A percentile compares a stretch with the other conserved stretches of the same genome.
These are phyloP conservation scores for Drosophila ficusphila DNA, from an alignment of 1,140 invertebrate species.

Conservation along the genomic window DNA sequence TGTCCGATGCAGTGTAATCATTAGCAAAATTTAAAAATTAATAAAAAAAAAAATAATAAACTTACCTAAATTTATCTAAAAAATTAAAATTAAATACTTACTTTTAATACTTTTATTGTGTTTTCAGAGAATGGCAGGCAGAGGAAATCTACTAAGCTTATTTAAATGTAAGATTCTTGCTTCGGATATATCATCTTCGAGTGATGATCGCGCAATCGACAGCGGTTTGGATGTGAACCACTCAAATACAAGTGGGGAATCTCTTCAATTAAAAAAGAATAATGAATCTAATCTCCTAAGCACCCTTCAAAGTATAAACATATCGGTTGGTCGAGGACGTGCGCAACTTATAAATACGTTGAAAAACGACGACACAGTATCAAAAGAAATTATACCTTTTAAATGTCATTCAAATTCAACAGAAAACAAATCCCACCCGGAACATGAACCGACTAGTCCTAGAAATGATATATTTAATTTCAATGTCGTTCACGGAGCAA, in stretches of 20 bases:
- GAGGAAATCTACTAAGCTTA: slow-evolving; percentile 31
- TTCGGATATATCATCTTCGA: slow-evolving; percentile 1
- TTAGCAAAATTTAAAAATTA: no score
- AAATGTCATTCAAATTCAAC: neutral
- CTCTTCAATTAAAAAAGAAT: neutral
- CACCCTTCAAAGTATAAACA: slow-evolving; percentile 16
- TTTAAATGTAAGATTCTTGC: slow-evolving; percentile 8
- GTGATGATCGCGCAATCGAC: slow-evolving; percentile 19
- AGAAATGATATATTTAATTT: slow-evolving; percentile 1
- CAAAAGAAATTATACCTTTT: neutral
- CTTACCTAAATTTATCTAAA: no score
- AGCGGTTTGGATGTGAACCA: slow-evolving; percentile 27
- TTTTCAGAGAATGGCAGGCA: slow-evolving; percentile 36
- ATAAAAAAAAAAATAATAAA: no score
- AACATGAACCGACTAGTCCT: neutral
- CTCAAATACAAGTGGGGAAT: slow-evolving; percentile 19
- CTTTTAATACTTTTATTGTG: no score
- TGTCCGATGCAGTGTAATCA: no score
- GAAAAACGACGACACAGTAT: neutral
- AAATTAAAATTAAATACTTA: no score
- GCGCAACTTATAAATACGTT: slow-evolving; percentile 17
- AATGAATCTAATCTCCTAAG: slow-evolving; percentile 5
- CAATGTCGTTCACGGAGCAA: slow-evolving; percentile 8
- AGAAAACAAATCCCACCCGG: neutral
- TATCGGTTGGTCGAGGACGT: slow-evolving; percentile 33